phyloP scores from a whole-genome alignment of 2,797 vertebrate species.

The Diplodus sargus region DNA sequence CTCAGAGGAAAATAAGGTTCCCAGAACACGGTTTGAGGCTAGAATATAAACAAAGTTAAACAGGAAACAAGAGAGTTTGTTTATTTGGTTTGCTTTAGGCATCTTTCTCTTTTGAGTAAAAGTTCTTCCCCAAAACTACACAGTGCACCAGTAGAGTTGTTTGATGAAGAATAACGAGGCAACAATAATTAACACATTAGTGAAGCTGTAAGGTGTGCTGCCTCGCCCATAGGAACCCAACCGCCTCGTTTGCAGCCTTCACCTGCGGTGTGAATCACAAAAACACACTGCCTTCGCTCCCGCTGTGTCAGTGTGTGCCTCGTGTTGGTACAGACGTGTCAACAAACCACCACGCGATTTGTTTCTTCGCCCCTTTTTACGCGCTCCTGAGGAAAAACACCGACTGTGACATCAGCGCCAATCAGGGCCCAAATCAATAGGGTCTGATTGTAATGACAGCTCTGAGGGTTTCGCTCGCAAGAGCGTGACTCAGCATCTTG shows the following conservation, averaged over 20 bases:
- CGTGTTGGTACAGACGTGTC: not conserved
- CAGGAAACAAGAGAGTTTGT: too few relatives aligned
- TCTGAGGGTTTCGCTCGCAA: conserved; percentile 14
- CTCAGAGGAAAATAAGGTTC: too few relatives aligned
- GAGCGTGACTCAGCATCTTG: conserved; percentile 40
- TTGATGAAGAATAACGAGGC: too few relatives aligned
- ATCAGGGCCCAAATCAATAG: conserved; percentile 52
- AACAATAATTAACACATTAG: too few relatives aligned
- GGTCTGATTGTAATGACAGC: conserved; percentile 49
- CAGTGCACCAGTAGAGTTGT: not conserved
- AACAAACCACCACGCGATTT: not conserved
- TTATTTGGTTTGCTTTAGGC: too few relatives aligned
- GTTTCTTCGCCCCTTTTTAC: not conserved
- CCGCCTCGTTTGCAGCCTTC: not conserved
- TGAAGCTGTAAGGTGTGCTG: not conserved
- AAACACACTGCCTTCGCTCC: not conserved
- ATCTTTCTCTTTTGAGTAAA: too few relatives aligned
- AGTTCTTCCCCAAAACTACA: too few relatives aligned
- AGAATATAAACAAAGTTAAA: too few relatives aligned
- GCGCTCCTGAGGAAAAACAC: not conserved
- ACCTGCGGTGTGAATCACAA: not conserved
- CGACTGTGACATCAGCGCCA: not conserved
- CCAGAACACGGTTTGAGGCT: too few relatives aligned
- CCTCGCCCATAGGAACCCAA: not conserved
- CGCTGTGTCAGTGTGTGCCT: not conserved